Conservation (phyloP, 2,113 vertebrate species). For the Hippopotamus amphibius region DNA sequence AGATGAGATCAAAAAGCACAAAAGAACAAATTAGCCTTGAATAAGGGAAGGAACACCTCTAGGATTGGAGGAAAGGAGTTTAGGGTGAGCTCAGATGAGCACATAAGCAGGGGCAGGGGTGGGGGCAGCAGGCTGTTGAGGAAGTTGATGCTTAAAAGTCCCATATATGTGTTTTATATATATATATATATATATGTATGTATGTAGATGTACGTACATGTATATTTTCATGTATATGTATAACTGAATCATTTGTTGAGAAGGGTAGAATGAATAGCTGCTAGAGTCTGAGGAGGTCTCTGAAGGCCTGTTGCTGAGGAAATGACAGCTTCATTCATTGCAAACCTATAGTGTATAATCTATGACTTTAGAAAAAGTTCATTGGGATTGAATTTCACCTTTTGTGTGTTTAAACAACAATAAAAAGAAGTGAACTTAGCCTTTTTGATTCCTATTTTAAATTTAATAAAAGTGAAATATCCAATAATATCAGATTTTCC, state of each 20-base stretch:
- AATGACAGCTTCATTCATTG: background rate
- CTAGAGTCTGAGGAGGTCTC: background rate
- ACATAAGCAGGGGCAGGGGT: background rate
- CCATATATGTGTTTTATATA: background rate
- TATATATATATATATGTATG: too few species aligned
- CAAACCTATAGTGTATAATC: background rate
- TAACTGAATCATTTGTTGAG: background rate
- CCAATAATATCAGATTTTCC: background rate
- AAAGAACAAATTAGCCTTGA: background rate
- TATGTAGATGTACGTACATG: too few species aligned
- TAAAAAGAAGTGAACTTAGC: background rate
- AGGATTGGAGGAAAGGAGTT: background rate
- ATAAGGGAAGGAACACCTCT: background rate
- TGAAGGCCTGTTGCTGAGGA: background rate
- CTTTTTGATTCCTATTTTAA: slow-evolving; percentile 7
- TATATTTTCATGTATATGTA: too few species aligned
- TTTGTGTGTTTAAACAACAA: slow-evolving; percentile 15
- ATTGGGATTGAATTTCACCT: background rate
- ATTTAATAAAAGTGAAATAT: slow-evolving; percentile 5
- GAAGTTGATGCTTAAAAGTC: background rate
- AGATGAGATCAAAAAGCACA: background rate
- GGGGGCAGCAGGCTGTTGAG: background rate
- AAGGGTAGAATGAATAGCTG: background rate
- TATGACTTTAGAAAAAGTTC: slow-evolving; percentile 1
- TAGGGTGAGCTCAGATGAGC: background rate